These are phyloP conservation scores for Stercorarius parasiticus DNA, from an alignment of 2,113 vertebrate genomes.

Conservation along the genomic window DNA sequence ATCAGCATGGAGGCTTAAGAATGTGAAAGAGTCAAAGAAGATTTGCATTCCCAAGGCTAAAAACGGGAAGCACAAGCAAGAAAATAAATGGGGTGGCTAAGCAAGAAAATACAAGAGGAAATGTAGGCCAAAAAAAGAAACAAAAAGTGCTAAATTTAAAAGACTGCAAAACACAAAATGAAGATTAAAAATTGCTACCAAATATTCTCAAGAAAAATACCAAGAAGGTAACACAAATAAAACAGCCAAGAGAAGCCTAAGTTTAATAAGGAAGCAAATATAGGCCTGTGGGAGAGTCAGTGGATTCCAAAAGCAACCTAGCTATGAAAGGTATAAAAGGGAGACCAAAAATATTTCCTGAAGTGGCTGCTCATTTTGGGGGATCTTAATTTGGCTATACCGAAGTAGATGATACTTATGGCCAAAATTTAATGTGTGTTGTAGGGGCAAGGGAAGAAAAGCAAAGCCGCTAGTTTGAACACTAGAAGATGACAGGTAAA, in stretches of 20 bases:
- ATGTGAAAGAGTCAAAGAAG: conserved; percentile 33
- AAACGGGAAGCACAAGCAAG: not conserved
- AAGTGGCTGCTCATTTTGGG: not conserved
- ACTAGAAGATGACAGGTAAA: not conserved
- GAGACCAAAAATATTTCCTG: not conserved
- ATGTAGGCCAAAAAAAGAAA: not conserved
- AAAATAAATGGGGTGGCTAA: conserved; percentile 5
- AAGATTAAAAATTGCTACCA: not conserved
- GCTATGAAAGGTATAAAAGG: not conserved
- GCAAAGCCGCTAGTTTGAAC: not conserved
- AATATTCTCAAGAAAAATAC: not conserved
- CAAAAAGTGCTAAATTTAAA: not conserved
- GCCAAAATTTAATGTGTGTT: not conserved
- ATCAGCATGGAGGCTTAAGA: conserved; percentile 64
- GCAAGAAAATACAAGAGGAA: not conserved
- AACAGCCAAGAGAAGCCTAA: not conserved
- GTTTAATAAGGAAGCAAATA: not conserved
- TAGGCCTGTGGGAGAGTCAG: not conserved
- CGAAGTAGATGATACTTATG: not conserved
- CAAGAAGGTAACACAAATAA: not conserved
- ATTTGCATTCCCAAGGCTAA: conserved; percentile 38
- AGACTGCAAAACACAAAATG: not conserved
- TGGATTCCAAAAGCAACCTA: not conserved
- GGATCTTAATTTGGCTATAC: not conserved
- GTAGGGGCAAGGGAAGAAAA: not conserved